Base-by-base conservation (phyloP, 30 jellyfish, hydroid and myxozoan species). In the Aurelia sp. region DNA sequence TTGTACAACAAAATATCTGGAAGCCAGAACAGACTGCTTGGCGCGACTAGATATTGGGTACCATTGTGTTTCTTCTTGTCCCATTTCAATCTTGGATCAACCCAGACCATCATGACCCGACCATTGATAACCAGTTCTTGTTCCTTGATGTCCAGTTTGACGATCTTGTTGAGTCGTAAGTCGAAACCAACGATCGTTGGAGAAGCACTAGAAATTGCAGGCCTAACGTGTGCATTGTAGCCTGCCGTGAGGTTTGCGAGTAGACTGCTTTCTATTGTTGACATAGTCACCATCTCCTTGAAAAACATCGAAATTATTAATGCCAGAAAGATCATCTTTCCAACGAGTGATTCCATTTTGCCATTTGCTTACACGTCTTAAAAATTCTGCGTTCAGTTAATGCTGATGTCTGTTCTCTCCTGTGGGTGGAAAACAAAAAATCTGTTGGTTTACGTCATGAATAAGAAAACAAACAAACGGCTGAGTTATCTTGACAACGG, bases 1-100 rank as follows among this genome's bases (percentile, higher is more conserved):
- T 89, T 89, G 79, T 81, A 74, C 77, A 89, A 75, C 69, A 89
- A 24, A 33, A 89, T 76, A 40, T 89, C 97, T 8, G 97, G 97
- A n/a, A 90, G 80, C 97, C 97, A 89, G 5, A 89, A 83, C 33
- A 31, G 67, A 33, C 76, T 66, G 71, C 35, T 62, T n/a, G 90
- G 94, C 4, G 76, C 76, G 18, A 27, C 76, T 18, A 89, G 17
- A 31, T 17, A 18, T 10, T 57, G 77, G 48, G 53, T 80, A 31
- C 74, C 90, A 20, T 73, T 63, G 75, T 81, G 82, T 4, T 71
- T 33, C 7, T 87, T 8, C 66, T 5, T 31, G 67, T 72, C 67
- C 97, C 97, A 89, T 17, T 18, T 53, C 72, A 89, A 51, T 18
- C 71, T 75, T 13, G 86, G 80, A 51, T 89, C 97, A 1, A 4